Evolutionary conservation across 2,888 invertebrate genomes (phyloP).

Genomic region (Napeogenes inachia): DNA sequence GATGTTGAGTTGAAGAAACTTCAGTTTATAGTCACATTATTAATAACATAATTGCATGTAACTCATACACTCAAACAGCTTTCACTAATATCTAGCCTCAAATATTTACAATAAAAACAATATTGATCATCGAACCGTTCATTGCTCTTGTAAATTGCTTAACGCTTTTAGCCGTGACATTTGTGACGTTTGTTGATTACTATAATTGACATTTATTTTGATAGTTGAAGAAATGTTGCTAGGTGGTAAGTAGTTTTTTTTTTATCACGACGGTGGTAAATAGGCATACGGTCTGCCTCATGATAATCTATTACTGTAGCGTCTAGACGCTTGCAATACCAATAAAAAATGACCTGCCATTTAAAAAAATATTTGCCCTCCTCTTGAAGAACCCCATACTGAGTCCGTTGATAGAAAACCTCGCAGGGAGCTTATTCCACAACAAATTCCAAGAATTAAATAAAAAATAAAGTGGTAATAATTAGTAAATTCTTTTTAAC

Average conservation of each 20-base stretch:
- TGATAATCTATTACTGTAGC: too few species aligned
- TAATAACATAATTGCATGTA: conserved; percentile 14
- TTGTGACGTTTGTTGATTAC: conserved; percentile 12
- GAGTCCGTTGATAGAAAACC: too few species aligned
- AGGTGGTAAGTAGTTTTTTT: not conserved
- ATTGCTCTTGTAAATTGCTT: conserved; percentile 14
- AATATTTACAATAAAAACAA: conserved; percentile 28
- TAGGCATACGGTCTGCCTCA: too few species aligned
- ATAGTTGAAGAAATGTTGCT: conserved; percentile 5
- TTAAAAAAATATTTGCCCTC: too few species aligned
- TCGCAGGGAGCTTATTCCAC: too few species aligned
- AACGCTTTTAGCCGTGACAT: conserved; percentile 5
- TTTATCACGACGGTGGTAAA: too few species aligned
- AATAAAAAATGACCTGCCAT: too few species aligned
- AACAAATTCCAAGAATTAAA: too few species aligned
- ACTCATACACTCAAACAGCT: conserved; percentile 14
- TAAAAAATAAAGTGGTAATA: too few species aligned
- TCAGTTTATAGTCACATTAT: conserved; percentile 16
- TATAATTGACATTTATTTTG: conserved; percentile 12
- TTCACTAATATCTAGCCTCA: conserved; percentile 27
- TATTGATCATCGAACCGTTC: conserved; percentile 24
- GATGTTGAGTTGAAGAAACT: conserved; percentile 26
- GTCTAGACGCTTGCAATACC: too few species aligned
- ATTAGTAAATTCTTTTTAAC: too few species aligned
- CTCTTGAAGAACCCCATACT: too few species aligned